These are phyloP conservation scores for Chelonia mydas DNA, from an alignment of 2,797 vertebrate genomes.

Conservation along the genomic window DNA sequence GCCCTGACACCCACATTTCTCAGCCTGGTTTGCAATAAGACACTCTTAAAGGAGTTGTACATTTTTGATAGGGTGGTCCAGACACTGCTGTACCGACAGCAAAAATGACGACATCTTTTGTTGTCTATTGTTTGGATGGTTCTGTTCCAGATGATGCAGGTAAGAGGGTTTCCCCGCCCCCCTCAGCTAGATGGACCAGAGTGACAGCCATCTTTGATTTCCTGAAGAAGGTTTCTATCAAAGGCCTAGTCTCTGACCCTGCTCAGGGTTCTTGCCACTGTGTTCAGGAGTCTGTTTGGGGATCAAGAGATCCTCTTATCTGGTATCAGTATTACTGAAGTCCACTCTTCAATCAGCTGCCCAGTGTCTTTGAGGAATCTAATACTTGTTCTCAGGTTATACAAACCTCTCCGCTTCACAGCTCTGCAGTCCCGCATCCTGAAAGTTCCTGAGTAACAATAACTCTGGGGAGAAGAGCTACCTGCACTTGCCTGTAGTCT, in stretches of 20 bases:
- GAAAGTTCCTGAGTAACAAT: background rate
- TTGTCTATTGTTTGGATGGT: background rate
- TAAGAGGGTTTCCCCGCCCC: background rate
- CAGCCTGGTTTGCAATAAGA: background rate
- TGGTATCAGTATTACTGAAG: background rate
- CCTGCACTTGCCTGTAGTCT: background rate
- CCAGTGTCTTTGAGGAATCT: background rate
- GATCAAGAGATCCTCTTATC: background rate
- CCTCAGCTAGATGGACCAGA: background rate
- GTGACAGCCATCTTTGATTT: background rate
- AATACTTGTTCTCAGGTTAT: background rate
- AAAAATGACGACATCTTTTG: background rate
- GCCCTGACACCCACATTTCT: fast-evolving
- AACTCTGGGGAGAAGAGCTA: background rate
- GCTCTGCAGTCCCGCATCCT: background rate
- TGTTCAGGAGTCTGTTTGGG: background rate
- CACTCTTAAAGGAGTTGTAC: background rate
- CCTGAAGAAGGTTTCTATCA: too few species aligned
- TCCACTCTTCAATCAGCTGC: background rate
- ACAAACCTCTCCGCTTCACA: background rate
- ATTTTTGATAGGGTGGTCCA: background rate
- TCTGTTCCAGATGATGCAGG: background rate
- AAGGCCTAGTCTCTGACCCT: background rate
- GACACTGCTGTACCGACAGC: background rate
- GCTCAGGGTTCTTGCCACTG: background rate